Conservation (phyloP, 2,888 invertebrate genomes). For the Celastrina argiolus region DNA sequence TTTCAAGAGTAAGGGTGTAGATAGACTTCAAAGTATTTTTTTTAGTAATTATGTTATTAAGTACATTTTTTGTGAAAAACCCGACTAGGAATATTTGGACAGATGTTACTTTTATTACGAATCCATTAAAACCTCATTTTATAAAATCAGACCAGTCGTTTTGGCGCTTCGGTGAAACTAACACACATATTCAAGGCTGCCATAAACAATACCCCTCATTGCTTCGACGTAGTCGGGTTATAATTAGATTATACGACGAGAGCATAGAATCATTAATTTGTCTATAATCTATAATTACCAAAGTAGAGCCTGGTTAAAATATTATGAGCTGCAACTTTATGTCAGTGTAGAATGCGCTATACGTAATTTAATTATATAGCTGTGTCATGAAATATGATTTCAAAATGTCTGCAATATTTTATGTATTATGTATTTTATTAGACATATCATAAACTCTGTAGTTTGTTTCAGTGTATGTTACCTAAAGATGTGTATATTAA, state of each 20-base stretch:
- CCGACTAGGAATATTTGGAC: too few species aligned
- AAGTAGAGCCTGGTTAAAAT: neutral
- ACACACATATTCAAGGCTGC: too few species aligned
- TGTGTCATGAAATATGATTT: neutral
- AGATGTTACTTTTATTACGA: too few species aligned
- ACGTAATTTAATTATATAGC: neutral
- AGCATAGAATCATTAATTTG: neutral
- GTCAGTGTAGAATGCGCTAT: neutral
- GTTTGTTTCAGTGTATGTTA: neutral
- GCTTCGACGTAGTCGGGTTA: too few species aligned
- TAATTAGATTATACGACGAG: too few species aligned
- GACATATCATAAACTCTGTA: conserved; percentile 17
- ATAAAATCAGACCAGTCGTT: too few species aligned
- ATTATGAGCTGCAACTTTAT: neutral
- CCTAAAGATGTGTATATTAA: conserved; percentile 4
- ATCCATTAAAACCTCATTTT: too few species aligned
- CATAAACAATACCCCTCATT: too few species aligned
- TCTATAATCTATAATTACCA: neutral
- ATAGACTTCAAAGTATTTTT: neutral
- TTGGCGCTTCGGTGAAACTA: too few species aligned
- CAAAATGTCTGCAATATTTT: neutral
- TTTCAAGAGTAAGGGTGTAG: too few species aligned
- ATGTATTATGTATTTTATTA: neutral
- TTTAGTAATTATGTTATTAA: too few species aligned
- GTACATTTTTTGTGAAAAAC: too few species aligned